Evolutionary conservation across 1,140 invertebrate species (phyloP).

Genomic region (Pogonognathellus flavescens): DNA sequence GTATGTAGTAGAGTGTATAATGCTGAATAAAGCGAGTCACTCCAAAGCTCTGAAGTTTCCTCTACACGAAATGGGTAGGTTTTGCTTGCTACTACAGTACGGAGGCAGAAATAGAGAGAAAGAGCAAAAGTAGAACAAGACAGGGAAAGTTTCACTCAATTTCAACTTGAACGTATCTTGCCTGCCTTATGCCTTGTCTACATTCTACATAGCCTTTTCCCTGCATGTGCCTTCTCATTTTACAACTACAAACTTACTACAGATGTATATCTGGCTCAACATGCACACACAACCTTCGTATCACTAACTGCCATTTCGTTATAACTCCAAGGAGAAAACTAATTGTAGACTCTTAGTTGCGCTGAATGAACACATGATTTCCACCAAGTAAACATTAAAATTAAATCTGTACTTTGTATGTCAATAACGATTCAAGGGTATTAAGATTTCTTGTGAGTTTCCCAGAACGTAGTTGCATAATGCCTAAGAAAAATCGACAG

Average conservation of each 20-base stretch:
- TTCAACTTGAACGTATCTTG: slow-evolving; percentile 41
- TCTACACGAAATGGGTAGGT: background rate
- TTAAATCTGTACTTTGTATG: no score
- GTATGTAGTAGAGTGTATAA: background rate
- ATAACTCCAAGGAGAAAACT: no score
- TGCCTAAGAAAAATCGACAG: background rate
- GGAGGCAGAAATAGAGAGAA: background rate
- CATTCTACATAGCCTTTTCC: background rate
- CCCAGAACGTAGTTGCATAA: background rate
- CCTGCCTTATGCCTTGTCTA: slow-evolving; percentile 13
- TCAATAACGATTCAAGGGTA: no score
- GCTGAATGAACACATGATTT: no score
- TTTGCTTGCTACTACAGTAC: no score
- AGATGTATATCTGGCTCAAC: background rate
- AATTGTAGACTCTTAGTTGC: no score
- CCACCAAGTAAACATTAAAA: no score
- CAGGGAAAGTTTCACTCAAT: slow-evolving; percentile 42
- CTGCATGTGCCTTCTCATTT: background rate
- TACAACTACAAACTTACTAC: slow-evolving; percentile 28
- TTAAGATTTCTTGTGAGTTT: background rate
- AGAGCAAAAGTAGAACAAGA: slow-evolving; percentile 36
- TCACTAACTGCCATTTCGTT: no score
- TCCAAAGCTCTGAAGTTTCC: background rate
- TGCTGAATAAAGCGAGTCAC: background rate
- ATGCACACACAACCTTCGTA: background rate